Evolutionary conservation across 92 coral and sea anemone species (phyloP).

Genomic region (Actinernus sp.): DNA sequence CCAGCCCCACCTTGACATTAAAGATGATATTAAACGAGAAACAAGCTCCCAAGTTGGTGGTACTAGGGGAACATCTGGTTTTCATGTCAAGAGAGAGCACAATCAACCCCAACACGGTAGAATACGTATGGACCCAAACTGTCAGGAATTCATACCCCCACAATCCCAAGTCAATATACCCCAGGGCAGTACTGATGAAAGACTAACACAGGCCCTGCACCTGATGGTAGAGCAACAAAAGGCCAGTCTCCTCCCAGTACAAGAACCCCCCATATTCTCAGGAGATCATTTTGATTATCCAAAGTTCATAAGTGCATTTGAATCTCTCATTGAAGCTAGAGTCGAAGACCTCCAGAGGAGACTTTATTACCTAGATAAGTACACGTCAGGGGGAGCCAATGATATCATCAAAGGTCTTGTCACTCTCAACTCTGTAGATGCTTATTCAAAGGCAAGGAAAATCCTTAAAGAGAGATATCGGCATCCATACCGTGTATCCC

Average conservation of each 20-base stretch:
- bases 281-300: slow-evolving; percentile 50
- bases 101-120: too few relatives aligned
- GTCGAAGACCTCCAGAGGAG: neutral
- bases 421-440: slow-evolving; percentile 7
- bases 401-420: slow-evolving; percentile 25
- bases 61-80: too few relatives aligned
- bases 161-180: too few relatives aligned
- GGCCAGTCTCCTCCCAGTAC: slow-evolving; percentile 30
- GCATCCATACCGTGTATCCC: slow-evolving; percentile 19
- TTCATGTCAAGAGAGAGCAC: too few relatives aligned
- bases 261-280: slow-evolving; percentile 46
- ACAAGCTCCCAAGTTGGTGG: too few relatives aligned
- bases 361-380: slow-evolving; percentile 27
- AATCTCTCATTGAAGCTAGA: neutral
- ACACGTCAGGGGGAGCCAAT: slow-evolving; percentile 18
- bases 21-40: too few relatives aligned
- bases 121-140: too few relatives aligned
- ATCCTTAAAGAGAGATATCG: slow-evolving; percentile 16
- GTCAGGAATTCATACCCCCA: too few relatives aligned
- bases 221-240: too few relatives aligned
- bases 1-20: too few relatives aligned
- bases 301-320: slow-evolving; percentile 54
- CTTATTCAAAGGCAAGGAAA: slow-evolving; percentile 21
- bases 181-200: too few relatives aligned
- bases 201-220: too few relatives aligned